Base-by-base conservation (phyloP, 1,140 invertebrate genomes). In the Dolichoris vasculosae region DNA sequence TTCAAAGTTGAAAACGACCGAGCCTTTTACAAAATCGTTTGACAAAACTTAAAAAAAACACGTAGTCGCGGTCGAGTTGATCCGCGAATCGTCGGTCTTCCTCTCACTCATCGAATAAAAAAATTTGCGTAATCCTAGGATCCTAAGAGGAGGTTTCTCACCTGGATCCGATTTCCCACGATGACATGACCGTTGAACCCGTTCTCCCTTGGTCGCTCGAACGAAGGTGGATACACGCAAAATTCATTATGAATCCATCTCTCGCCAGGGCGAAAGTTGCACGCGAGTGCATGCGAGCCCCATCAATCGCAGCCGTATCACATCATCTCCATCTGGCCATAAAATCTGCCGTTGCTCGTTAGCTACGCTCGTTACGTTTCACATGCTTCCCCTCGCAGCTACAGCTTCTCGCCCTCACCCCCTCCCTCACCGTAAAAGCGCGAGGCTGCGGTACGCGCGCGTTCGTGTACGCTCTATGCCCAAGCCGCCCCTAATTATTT, bases 291-390 rank as follows among this genome's bases (percentile, higher is more conserved):
- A 48, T 48, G 64, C 40, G 55, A 67, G 82, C 32, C 84, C 88
- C 89, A 91, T 91, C 91, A 92, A 91, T 91, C 90, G 91, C 87
- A 88, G 38, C 51, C 82, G 55, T 83, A 91, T 91, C 89, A 91
- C 89, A 92, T 91, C 89, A 92, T 90, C 91, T 91, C 89, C 91
- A 92, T 92, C 92, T 92, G 91, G 88, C 90, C 91, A 90, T 92
- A 92, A 92, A 92, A 92, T 92, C 91, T 90, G 89, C 90, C 84
- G 89, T 89, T 90, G 89, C 92, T 92, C 91, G 92, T 92, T 92
- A 92, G 91, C 90, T 76, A 91, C 89, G 91, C 92, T 92, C 91
- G 90, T 92, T 92, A 92, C 88, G 88, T 88, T 88, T 90, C 89
- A 87, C 87, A 87, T 85, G 86, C 86, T 26, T n/a, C 30, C 51